Conservation (phyloP, 2,888 invertebrate species). For the Amorpha juglandis region DNA sequence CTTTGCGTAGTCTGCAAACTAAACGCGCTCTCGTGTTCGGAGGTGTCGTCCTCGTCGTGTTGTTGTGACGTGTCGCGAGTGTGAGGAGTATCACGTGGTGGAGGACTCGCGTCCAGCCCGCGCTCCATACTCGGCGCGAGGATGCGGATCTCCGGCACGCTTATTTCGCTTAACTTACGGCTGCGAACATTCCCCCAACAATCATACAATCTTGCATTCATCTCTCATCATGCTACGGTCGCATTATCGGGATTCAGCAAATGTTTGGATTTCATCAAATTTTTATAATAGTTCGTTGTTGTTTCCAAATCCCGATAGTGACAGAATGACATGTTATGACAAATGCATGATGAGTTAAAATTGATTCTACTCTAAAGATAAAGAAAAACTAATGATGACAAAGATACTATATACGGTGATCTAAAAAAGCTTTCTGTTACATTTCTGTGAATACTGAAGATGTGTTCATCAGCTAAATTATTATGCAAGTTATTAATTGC, state of each 20-base stretch:
- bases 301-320: no score
- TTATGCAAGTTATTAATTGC: not conserved
- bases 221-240: slow-evolving; percentile 10
- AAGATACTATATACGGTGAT: not conserved
- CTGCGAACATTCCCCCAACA: slow-evolving; percentile 71
- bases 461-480: not conserved
- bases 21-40: slow-evolving; percentile 82
- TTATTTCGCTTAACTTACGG: slow-evolving; percentile 89
- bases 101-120: slow-evolving; percentile 85
- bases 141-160: slow-evolving; percentile 92
- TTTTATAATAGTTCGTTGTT: no score
- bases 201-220: slow-evolving; percentile 28
- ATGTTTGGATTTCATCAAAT: no score
- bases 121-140: slow-evolving; percentile 92
- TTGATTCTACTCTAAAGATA: not conserved
- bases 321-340: not conserved
- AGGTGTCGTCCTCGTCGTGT: slow-evolving; percentile 63
- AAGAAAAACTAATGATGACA: slow-evolving; percentile 12
- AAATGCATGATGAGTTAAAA: not conserved
- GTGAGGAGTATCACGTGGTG: slow-evolving; percentile 41
- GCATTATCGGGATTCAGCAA: no score
- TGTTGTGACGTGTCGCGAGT: slow-evolving; percentile 34
- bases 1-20: slow-evolving; percentile 77
- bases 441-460: not conserved
- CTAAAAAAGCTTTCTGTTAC: not conserved